These are phyloP conservation scores for Chironomus riparius DNA, from an alignment of 2,888 invertebrate species.

Conservation along the genomic window DNA sequence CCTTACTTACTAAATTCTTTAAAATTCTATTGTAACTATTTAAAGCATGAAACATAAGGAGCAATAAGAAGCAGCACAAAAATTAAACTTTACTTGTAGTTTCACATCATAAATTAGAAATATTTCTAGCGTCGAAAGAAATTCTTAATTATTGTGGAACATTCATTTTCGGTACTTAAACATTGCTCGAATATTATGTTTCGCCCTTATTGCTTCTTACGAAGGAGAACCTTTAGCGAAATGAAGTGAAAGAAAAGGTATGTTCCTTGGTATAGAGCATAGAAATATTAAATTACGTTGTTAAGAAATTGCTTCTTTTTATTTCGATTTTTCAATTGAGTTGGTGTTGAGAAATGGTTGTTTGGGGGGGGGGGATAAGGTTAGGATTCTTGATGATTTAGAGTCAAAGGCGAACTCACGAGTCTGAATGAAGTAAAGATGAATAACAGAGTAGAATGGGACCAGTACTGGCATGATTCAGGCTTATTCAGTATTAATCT, in stretches of 20 bases:
- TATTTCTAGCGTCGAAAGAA: background rate
- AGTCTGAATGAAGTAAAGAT: no score
- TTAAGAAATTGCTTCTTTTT: slow-evolving; percentile 4
- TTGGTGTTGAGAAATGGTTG: background rate
- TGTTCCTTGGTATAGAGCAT: background rate
- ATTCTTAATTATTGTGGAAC: background rate
- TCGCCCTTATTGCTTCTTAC: background rate
- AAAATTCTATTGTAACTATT: no score
- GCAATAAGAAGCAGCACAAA: background rate
- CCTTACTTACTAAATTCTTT: no score
- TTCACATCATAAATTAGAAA: slow-evolving; percentile 14
- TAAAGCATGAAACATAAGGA: background rate
- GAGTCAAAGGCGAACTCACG: no score
- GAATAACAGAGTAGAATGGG: no score
- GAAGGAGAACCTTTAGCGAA: background rate
- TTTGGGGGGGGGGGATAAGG: no score
- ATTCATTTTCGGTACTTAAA: background rate
- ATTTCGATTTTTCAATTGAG: background rate
- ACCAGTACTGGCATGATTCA: no score
- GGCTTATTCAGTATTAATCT: no score
- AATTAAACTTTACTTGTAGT: background rate
- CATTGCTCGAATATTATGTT: background rate
- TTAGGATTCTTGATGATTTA: no score
- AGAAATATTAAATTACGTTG: slow-evolving; percentile 8
- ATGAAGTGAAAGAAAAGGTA: background rate